phyloP scores from a whole-genome alignment of 2,113 vertebrate species.

The Prunella himalayana region DNA sequence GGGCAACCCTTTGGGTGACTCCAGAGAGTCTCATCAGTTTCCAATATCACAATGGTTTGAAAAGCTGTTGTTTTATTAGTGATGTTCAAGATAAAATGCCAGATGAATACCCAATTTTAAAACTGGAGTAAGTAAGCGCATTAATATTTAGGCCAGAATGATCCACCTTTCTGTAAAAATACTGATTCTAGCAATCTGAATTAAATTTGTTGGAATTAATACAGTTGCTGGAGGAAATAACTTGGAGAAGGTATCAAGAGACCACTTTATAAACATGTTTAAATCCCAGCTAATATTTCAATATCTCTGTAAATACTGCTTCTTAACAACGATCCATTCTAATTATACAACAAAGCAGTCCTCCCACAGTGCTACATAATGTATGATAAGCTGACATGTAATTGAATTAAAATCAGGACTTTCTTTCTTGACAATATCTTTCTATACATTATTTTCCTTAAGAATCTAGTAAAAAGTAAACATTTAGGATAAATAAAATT shows the following conservation, averaged over 20 bases:
- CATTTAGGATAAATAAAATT: not conserved
- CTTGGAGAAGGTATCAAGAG: not conserved
- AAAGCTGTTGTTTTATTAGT: not conserved
- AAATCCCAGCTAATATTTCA: constrained; percentile 14
- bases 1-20: not conserved
- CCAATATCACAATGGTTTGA: not conserved
- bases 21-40: not conserved
- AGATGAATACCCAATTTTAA: not conserved
- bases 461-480: not conserved
- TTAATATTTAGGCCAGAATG: not conserved
- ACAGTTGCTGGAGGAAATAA: not conserved
- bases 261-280: not conserved
- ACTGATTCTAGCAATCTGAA: not conserved
- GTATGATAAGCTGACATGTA: not conserved
- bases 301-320: constrained; percentile 4
- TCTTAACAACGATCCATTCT: not conserved
- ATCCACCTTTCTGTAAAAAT: not conserved
- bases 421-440: not conserved
- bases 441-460: not conserved
- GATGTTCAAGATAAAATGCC: not conserved
- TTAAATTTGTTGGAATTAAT: not conserved
- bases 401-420: not conserved
- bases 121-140: not conserved
- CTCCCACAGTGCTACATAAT: not conserved
- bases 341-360: constrained; percentile 4